Evolutionary conservation across 2,888 invertebrate genomes (phyloP), one percentile per base, ranked within the genome.

Genomic region (Spilarctia lutea): DNA sequence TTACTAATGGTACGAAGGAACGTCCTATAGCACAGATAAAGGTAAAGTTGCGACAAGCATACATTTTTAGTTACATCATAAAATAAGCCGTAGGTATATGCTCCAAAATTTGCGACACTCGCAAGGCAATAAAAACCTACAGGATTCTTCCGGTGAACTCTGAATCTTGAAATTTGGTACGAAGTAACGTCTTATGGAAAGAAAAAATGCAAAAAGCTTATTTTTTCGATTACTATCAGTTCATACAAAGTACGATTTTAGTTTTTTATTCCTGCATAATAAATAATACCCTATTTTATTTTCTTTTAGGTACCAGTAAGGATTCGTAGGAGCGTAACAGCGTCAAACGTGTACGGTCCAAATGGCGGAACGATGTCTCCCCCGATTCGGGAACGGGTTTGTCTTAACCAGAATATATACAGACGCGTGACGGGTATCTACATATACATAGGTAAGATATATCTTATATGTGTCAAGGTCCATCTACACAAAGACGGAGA

Each of bases 361-460:
- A 76, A 81, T 79, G 74, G 81, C 73, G 81, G 78, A 81, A 72
- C 81, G 76, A 83, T 81, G 76, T 82, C 72, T 35, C 27, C 24
- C 39, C 56, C 27, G 52, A 30, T 48, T 56, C 42, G 10, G 13
- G 56, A 56, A 42, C 56, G 33, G 48, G 45, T 33, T 65, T 33
- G 35, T 20, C 56, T 67, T 35, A 30, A 52, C 24, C 39, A 42
- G 27, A 69, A 69, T 33, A 20, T 16, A 68, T 24, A n/a, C 0
- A 63, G 27, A 30, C 30, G 7, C 18, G 16, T 33, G 20, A 20
- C 33, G 3, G 30, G 16, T 20, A 65, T 30, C 52, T 52, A 48
- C 48, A 33, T 33, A 56, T 56, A 8, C 35, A 35, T 35, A 35
- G 63, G 18, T 33, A 65, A 30, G 27, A 33, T 30, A 48, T 48